Conservation (phyloP, 2,888 invertebrate species). For the Volucella inanis region DNA sequence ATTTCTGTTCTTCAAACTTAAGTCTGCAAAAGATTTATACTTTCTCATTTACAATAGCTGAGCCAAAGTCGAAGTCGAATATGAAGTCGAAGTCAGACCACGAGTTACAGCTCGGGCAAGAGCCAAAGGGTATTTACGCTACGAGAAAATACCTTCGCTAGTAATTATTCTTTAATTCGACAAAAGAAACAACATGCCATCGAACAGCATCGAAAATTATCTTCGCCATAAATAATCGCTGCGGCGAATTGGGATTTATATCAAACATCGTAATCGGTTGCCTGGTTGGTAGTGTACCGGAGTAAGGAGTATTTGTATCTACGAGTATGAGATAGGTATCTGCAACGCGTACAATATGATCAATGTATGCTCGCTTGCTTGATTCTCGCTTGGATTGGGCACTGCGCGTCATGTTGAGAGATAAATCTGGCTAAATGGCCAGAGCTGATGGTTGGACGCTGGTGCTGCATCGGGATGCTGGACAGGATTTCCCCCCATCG, state of each 20-base stretch:
- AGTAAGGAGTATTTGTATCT: conserved; percentile 5
- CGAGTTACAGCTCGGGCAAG: too few species aligned
- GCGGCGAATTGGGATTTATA: conserved; percentile 58
- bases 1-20: neutral
- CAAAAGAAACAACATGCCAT: conserved; percentile 59
- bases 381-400: conserved; percentile 58
- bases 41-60: conserved; percentile 33
- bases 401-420: conserved; percentile 52
- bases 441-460: conserved; percentile 37
- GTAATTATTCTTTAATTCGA: conserved; percentile 68
- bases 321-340: conserved; percentile 50
- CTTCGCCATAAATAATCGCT: conserved; percentile 59
- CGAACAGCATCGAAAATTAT: conserved; percentile 66
- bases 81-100: too few species aligned
- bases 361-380: conserved; percentile 42
- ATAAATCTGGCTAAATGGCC: conserved; percentile 62
- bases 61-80: too few species aligned
- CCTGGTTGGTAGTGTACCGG: neutral
- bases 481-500: conserved; percentile 61
- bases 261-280: conserved; percentile 7
- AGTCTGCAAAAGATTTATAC: conserved; percentile 12
- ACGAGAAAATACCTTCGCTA: conserved; percentile 26
- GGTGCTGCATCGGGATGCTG: neutral
- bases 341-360: conserved; percentile 58
- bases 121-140: neutral